phyloP scores from a whole-genome alignment of 2,888 invertebrate species.

The Alviniconcha strummeri region DNA sequence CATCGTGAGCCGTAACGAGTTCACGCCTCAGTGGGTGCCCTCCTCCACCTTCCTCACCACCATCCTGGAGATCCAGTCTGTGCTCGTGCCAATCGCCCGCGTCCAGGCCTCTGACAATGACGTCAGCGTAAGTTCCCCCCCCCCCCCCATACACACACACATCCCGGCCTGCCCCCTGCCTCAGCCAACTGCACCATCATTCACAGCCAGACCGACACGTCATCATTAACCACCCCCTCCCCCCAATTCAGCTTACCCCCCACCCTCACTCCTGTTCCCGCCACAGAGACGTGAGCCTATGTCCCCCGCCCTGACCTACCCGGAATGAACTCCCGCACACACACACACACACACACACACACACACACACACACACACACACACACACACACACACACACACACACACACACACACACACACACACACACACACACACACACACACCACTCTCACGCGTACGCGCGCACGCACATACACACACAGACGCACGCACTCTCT shows the following conservation, averaged over 20 bases:
- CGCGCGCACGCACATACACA: background rate
- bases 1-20: constrained; percentile 59
- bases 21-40: constrained; percentile 49
- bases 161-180: background rate
- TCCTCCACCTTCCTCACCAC: constrained; percentile 48
- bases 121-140: constrained; percentile 43
- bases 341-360: background rate
- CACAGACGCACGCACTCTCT: background rate
- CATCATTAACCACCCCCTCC: too few relatives aligned
- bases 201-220: background rate
- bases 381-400: background rate
- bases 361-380: background rate
- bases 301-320: background rate
- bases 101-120: constrained; percentile 58
- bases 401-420: constrained; percentile 1
- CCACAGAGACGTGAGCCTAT: background rate
- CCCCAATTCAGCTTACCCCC: background rate
- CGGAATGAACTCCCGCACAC: background rate
- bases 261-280: background rate
- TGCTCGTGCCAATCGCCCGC: constrained; percentile 50
- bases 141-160: background rate
- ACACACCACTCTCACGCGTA: background rate
- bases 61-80: constrained; percentile 57
- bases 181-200: background rate
- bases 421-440: background rate